Base-by-base conservation (phyloP, 2,888 invertebrate species). In the Latrodectus elegans region DNA sequence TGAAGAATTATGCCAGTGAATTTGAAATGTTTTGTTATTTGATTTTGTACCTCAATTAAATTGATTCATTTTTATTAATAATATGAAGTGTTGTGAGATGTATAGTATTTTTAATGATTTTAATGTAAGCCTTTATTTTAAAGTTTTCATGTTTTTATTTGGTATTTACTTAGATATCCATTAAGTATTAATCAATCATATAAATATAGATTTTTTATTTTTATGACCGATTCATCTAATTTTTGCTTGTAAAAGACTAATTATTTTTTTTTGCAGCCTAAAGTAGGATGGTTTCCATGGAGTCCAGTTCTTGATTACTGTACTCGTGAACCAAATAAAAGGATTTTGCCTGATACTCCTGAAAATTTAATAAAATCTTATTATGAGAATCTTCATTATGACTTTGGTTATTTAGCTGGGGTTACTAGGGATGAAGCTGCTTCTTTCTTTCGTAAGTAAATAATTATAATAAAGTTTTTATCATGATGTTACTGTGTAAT, bases 391-490 rank as follows among this genome's bases (percentile, higher is more conserved):
- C 96, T 95, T 91, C 95, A 96, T 91, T 94, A 94, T 0, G 95
- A 95, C 12, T 90, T 92, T 26, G 92, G 92, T 9, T 97, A 97
- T 91, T 96, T 98, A 95, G 95, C 96, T 4, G 96, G 98, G 0
- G 95, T 97, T 8, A 97, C 97, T 1, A 95, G 96, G 49, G 97
- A 98, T 92, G 98, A 97, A 92, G 98, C 97, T 0, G 95, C 97
- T 0, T 95, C 95, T 91, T 94, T 96, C 78, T 15, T 88, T 11
- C 52, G 89, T 93, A 80, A 80, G 86, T 81, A 51, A 71, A 55
- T 22, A 1, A 38, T 6, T 38, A 6, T 38, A 38, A 38, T 38
- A 4, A 38, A 38, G 38, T 38, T 38, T 6, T 38, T 38, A 38
- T 38, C 38, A 38, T 38, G 38, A 38, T 4, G 38, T 38, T 38